These are phyloP conservation scores for Apotomis turbidana DNA, from an alignment of 2,888 invertebrate species.

Conservation along the genomic window DNA sequence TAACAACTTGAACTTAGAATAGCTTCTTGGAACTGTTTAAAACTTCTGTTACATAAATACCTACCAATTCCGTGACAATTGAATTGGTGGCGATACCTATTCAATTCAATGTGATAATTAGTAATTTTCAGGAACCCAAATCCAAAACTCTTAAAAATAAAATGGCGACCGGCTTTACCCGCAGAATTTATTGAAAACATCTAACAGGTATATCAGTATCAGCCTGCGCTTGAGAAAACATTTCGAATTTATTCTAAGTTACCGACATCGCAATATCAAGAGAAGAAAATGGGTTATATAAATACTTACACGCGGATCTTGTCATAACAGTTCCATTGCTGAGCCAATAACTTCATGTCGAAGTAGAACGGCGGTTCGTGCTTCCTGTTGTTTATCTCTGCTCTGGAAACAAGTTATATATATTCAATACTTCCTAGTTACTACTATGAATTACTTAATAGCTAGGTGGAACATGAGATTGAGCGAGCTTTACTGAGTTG, in stretches of 20 bases:
- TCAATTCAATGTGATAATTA: too few relatives aligned
- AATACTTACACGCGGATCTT: constrained; percentile 67
- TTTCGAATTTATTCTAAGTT: constrained; percentile 6
- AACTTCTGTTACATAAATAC: too few relatives aligned
- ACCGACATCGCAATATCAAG: constrained; percentile 7
- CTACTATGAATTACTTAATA: neutral
- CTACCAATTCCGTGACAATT: too few relatives aligned
- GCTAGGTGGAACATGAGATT: too few relatives aligned
- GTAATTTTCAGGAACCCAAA: too few relatives aligned
- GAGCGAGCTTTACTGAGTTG: too few relatives aligned
- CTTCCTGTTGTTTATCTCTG: constrained; percentile 66
- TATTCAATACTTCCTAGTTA: neutral
- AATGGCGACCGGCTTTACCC: too few relatives aligned
- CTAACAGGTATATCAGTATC: neutral
- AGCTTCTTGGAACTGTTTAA: too few relatives aligned
- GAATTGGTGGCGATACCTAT: too few relatives aligned
- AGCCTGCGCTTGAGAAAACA: neutral
- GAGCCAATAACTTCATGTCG: constrained; percentile 68
- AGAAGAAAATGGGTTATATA: constrained; percentile 25
- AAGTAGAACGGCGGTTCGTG: constrained; percentile 75
- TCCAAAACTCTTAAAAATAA: too few relatives aligned
- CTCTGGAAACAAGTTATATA: constrained; percentile 53
- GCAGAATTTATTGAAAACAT: neutral
- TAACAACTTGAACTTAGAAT: too few relatives aligned
- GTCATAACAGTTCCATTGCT: constrained; percentile 77